Conservation (phyloP, 2,888 invertebrate species). For the Erebia epiphron region DNA sequence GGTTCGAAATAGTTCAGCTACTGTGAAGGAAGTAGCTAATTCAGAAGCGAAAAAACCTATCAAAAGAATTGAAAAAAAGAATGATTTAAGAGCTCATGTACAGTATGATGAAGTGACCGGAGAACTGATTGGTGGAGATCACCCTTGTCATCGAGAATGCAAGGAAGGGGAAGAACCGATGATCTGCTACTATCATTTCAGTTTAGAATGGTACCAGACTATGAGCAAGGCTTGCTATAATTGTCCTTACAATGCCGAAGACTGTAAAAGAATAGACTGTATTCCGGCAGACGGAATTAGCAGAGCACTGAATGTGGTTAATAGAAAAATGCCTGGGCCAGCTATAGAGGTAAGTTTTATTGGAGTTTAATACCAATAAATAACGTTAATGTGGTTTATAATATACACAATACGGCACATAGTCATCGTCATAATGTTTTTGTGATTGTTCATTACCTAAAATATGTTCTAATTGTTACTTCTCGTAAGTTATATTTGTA, state of each 20-base stretch:
- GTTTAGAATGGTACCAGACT: conserved; percentile 92
- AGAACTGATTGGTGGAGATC: conserved; percentile 67
- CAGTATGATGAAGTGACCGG: conserved; percentile 75
- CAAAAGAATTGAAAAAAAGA: conserved; percentile 52
- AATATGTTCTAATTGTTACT: too few relatives aligned
- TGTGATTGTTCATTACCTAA: too few relatives aligned
- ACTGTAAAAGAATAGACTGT: conserved; percentile 91
- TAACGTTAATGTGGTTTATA: too few relatives aligned
- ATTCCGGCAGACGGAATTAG: conserved; percentile 92
- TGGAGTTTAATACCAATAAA: too few relatives aligned
- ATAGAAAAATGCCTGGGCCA: conserved; percentile 94
- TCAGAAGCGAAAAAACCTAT: conserved; percentile 40
- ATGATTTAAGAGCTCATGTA: conserved; percentile 61
- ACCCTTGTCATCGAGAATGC: conserved; percentile 87
- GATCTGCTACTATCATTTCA: conserved; percentile 88
- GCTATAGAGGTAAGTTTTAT: conserved; percentile 86
- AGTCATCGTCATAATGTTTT: too few relatives aligned
- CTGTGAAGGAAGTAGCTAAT: conserved; percentile 46
- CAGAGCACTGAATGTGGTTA: conserved; percentile 89
- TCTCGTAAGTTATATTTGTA: too few relatives aligned
- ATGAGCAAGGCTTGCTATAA: conserved; percentile 94
- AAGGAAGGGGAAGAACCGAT: conserved; percentile 82
- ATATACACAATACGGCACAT: too few relatives aligned
- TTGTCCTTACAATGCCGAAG: conserved; percentile 89
- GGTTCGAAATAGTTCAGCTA: conserved; percentile 45